Conservation (phyloP, 1,140 invertebrate genomes). For the Drosophila cardini region DNA sequence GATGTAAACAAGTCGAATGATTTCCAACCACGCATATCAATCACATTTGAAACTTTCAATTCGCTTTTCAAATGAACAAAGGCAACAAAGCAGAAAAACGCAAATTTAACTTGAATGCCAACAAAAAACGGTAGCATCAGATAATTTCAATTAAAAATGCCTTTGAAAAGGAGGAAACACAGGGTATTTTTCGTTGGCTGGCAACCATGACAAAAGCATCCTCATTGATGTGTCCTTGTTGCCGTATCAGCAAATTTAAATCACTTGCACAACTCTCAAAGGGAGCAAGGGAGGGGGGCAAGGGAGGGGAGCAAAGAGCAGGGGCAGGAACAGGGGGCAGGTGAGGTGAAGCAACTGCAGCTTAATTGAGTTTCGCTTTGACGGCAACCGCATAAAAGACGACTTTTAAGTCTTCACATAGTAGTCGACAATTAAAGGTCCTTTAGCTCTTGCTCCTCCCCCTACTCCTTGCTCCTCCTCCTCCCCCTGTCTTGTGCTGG, state of each 20-base stretch:
- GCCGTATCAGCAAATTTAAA: constrained; percentile 81
- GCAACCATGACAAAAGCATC: constrained; percentile 65
- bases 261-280: constrained; percentile 35
- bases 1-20: constrained; percentile 68
- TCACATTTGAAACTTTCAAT: constrained; percentile 20
- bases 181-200: constrained; percentile 57
- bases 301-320: background rate
- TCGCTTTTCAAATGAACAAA: constrained; percentile 5
- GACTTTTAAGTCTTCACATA: constrained; percentile 82
- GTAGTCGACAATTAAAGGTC: constrained; percentile 72
- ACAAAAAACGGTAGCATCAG: constrained; percentile 63
- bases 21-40: constrained; percentile 43
- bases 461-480: too few species aligned
- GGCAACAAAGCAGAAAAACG: constrained; percentile 73
- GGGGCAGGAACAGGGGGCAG: background rate
- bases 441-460: constrained; percentile 4
- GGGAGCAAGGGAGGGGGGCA: background rate
- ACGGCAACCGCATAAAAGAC: constrained; percentile 81
- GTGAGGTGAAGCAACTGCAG: constrained; percentile 33
- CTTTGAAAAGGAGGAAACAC: constrained; percentile 56
- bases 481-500: constrained; percentile 6
- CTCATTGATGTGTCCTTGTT: constrained; percentile 79
- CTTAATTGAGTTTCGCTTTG: constrained; percentile 83
- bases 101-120: constrained; percentile 40
- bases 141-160: constrained; percentile 83